Evolutionary conservation across 2,113 vertebrate species (phyloP).

Genomic region (Tonatia bakeri): DNA sequence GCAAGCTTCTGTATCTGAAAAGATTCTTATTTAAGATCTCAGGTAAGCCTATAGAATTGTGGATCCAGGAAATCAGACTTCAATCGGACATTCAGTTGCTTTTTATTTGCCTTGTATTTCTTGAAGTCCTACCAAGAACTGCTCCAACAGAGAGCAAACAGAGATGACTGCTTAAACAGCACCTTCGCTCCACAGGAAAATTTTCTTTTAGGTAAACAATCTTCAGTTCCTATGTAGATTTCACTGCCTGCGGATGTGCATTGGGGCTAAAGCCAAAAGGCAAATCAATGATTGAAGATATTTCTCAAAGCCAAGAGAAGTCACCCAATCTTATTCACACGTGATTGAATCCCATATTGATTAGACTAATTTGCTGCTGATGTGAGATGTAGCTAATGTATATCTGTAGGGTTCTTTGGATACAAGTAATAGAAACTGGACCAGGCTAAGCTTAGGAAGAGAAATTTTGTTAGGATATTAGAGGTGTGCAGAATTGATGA

Average conservation of each 20-base stretch:
- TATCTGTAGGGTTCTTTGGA: not conserved
- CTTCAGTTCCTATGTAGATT: not conserved
- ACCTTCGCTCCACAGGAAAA: slow-evolving; percentile 21
- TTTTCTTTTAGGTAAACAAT: slow-evolving; percentile 36
- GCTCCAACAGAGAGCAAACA: slow-evolving; percentile 33
- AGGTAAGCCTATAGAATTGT: slow-evolving; percentile 57
- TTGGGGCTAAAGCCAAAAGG: not conserved
- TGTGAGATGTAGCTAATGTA: not conserved
- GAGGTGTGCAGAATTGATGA: not conserved
- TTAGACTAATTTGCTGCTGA: not conserved
- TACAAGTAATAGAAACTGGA: not conserved
- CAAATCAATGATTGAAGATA: not conserved
- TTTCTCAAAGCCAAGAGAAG: not conserved
- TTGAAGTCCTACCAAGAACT: slow-evolving; percentile 51
- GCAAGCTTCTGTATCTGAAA: slow-evolving; percentile 28
- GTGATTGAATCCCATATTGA: not conserved
- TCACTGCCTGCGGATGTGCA: not conserved
- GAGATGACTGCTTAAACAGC: slow-evolving; percentile 30
- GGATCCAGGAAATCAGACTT: slow-evolving; percentile 8
- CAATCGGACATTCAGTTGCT: slow-evolving; percentile 14
- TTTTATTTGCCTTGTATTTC: slow-evolving; percentile 43
- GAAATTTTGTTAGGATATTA: not conserved
- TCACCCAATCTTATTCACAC: not conserved
- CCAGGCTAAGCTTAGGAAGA: not conserved
- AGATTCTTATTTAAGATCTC: slow-evolving; percentile 51